A percentile compares a stretch with the other conserved stretches of the same genome.
Evolutionary conservation across 2,797 vertebrate genomes (phyloP).

Genomic region (Oreochromis mossambicus): DNA sequence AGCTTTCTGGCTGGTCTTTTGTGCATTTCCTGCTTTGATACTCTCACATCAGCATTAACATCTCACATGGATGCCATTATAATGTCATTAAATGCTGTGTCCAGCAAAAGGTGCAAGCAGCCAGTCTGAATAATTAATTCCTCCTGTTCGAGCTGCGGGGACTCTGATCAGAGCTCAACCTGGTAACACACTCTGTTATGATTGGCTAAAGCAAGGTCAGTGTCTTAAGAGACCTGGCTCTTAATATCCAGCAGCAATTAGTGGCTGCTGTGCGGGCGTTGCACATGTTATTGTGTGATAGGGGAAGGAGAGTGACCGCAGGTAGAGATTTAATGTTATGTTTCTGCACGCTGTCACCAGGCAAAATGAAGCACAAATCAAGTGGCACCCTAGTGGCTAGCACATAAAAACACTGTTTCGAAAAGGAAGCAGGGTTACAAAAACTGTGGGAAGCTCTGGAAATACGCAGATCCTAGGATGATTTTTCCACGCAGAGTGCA

Average conservation of each 20-base stretch:
- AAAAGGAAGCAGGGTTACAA: not conserved
- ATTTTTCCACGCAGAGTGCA: not conserved
- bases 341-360: slow-evolving; percentile 7
- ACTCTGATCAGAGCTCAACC: slow-evolving; percentile 47
- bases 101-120: slow-evolving; percentile 43
- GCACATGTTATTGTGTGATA: slow-evolving; percentile 47
- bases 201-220: slow-evolving; percentile 68
- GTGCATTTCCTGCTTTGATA: slow-evolving; percentile 50
- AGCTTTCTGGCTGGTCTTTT: slow-evolving; percentile 33
- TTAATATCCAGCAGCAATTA: slow-evolving; percentile 68
- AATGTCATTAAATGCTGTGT: slow-evolving; percentile 56
- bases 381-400: not conserved
- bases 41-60: slow-evolving; percentile 54
- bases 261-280: slow-evolving; percentile 22
- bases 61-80: slow-evolving; percentile 56
- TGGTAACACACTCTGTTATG: slow-evolving; percentile 44
- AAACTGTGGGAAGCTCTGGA: not conserved
- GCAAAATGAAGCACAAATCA: slow-evolving; percentile 14
- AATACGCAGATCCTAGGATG: not conserved
- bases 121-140: slow-evolving; percentile 66
- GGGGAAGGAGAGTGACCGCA: slow-evolving; percentile 20
- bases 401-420: not conserved
- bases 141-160: slow-evolving; percentile 34
- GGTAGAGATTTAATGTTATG: slow-evolving; percentile 35
- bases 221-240: slow-evolving; percentile 56